phyloP scores from a whole-genome alignment of 2,113 vertebrate species.

The Actenoides lindsayi region DNA sequence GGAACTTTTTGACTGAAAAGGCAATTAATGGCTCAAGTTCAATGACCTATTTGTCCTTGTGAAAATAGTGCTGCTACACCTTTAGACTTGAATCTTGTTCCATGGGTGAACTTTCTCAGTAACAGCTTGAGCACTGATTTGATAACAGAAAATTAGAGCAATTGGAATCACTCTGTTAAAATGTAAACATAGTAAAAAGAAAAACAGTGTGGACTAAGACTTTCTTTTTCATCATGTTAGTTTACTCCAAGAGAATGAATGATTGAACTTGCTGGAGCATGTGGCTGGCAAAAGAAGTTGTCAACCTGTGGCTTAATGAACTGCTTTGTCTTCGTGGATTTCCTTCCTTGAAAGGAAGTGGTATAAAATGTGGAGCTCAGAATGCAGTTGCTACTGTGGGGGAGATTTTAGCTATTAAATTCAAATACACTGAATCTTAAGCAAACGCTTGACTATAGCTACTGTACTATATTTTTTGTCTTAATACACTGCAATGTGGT shows the following conservation, averaged over 20 bases:
- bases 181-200: not conserved
- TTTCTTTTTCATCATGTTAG: not conserved
- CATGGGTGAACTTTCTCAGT: not conserved
- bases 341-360: not conserved
- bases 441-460: not conserved
- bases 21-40: not conserved
- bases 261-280: not conserved
- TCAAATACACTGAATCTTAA: not conserved
- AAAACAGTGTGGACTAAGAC: not conserved
- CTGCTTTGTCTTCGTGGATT: not conserved
- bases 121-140: not conserved
- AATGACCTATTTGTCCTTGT: not conserved
- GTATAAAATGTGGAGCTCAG: not conserved
- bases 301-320: not conserved
- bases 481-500: not conserved
- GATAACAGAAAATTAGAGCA: not conserved
- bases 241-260: not conserved
- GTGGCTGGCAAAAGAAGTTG: not conserved
- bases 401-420: not conserved
- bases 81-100: not conserved
- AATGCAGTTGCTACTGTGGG: not conserved
- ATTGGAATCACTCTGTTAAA: not conserved
- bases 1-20: not conserved
- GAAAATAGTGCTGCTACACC: not conserved
- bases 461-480: not conserved